Percentiles rank a stretch among this genome's conserved stretches.
These are phyloP conservation scores for Nannospalax galili DNA, from an alignment of 2,113 vertebrate genomes.

Conservation along the genomic window DNA sequence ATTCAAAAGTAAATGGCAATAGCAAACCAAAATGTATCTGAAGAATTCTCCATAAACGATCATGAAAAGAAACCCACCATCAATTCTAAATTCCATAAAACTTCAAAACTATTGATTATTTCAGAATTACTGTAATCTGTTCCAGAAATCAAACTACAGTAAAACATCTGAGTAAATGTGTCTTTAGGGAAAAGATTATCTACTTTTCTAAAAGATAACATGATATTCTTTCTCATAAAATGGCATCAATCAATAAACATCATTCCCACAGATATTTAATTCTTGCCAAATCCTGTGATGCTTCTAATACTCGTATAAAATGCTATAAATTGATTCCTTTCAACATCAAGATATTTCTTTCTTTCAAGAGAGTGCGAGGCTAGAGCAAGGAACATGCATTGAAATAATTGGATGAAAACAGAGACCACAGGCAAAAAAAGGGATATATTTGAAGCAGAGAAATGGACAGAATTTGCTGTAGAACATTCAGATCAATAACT, in stretches of 20 bases:
- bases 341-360: constrained; percentile 26
- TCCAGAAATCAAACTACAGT: constrained; percentile 48
- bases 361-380: background rate
- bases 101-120: background rate
- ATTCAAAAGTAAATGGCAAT: constrained; percentile 44
- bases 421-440: background rate
- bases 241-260: constrained; percentile 20
- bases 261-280: background rate
- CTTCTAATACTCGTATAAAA: constrained; percentile 5
- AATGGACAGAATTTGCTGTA: background rate
- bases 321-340: constrained; percentile 23
- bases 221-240: constrained; percentile 32
- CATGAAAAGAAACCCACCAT: background rate
- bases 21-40: background rate
- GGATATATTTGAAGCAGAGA: background rate
- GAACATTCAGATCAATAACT: background rate
- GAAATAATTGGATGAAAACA: background rate
- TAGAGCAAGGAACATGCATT: background rate
- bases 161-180: constrained; percentile 48
- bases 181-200: constrained; percentile 16
- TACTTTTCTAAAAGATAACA: constrained; percentile 47
- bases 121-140: constrained; percentile 59
- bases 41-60: constrained; percentile 29
- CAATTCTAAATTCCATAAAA: constrained; percentile 29
- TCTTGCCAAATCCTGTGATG: background rate